phyloP scores from a whole-genome alignment of 2,888 invertebrate genomes.

The Mystacides longicornis region DNA sequence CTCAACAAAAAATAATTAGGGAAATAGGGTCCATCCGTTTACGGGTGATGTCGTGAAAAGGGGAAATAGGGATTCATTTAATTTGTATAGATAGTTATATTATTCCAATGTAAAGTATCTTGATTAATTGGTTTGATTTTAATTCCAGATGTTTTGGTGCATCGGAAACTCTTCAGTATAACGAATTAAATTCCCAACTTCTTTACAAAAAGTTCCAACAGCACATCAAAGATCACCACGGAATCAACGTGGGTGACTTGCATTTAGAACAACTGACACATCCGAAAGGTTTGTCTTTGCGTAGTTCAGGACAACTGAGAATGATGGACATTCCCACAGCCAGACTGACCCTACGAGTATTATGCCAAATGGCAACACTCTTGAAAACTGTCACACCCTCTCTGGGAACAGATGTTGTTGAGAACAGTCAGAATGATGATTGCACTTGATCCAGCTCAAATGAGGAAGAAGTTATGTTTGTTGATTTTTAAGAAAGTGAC shows the following conservation, averaged over 20 bases:
- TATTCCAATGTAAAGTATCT: background rate
- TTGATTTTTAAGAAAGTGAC: too few relatives aligned
- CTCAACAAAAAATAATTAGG: too few relatives aligned
- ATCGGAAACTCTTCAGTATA: constrained; percentile 2
- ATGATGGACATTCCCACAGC: constrained; percentile 42
- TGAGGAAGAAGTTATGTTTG: too few relatives aligned
- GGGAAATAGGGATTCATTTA: too few relatives aligned
- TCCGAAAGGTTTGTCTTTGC: constrained; percentile 37
- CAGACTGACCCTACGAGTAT: constrained; percentile 35
- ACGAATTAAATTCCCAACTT: constrained; percentile 9
- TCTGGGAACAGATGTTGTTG: background rate
- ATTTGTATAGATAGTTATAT: too few relatives aligned
- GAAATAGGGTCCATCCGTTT: too few relatives aligned
- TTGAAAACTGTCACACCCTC: constrained; percentile 3
- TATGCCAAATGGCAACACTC: constrained; percentile 20
- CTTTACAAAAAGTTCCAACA: constrained; percentile 38
- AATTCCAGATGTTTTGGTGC: constrained; percentile 20
- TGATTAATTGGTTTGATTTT: too few relatives aligned
- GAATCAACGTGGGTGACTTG: constrained; percentile 37
- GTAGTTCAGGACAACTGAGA: constrained; percentile 37
- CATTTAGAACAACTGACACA: constrained; percentile 37
- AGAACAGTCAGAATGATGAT: background rate
- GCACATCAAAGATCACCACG: constrained; percentile 36
- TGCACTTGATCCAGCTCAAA: too few relatives aligned
- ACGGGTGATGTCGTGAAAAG: too few relatives aligned